phyloP scores from a whole-genome alignment of 2,797 vertebrate genomes.

The Sebastes umbrosus region DNA sequence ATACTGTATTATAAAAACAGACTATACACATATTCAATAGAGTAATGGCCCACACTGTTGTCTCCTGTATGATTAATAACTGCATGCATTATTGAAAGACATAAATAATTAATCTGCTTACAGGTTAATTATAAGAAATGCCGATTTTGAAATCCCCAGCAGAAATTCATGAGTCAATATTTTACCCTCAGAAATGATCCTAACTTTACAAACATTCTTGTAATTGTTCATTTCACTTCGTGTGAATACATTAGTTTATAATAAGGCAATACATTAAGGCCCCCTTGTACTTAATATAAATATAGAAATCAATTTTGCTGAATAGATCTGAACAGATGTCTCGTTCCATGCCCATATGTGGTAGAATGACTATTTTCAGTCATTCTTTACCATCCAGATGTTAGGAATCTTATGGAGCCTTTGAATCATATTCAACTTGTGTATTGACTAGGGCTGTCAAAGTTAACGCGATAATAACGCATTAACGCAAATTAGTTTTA shows the following conservation, averaged over 20 bases:
- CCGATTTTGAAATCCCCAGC: neutral
- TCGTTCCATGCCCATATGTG: neutral
- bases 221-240: neutral
- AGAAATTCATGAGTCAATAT: neutral
- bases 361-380: neutral
- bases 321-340: conserved; percentile 6
- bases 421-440: conserved; percentile 8
- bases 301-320: neutral
- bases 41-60: neutral
- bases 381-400: neutral
- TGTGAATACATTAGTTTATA: neutral
- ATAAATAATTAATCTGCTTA: neutral
- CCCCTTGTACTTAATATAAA: neutral
- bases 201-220: neutral
- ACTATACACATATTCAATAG: neutral
- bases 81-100: neutral
- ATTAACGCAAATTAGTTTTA: neutral
- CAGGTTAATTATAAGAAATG: neutral
- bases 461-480: neutral
- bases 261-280: neutral
- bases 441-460: neutral
- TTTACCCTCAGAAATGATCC: neutral
- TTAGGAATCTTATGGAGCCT: neutral
- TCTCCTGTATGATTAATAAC: neutral
- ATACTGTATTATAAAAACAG: neutral